Evolutionary conservation across 1,140 invertebrate species (phyloP), one percentile per base, ranked within the genome.

Genomic region (Drosophila arizonae): DNA sequence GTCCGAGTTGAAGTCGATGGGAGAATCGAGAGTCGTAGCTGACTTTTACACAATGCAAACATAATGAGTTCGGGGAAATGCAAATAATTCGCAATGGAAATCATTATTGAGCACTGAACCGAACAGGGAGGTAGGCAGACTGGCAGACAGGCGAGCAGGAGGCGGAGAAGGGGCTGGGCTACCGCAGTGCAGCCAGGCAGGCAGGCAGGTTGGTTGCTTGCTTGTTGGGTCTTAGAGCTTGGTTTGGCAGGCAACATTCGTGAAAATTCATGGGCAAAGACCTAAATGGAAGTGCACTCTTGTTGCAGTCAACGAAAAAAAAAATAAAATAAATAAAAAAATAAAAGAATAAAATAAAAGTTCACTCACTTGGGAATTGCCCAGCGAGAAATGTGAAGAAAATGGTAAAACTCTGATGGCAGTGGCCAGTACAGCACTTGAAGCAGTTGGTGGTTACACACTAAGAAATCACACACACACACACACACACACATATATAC

Each of bases 61-160:
- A 77, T 86, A 86, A 86, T 86, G 81, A 86, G 81, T 85, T 86
- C 66, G 76, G 81, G 81, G 81, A 86, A 81, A 86, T 85, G 81
- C 71, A 78, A 79, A 77, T 81, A 86, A 86, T 72, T 86, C 81
- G 78, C 81, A 71, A 76, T 85, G 81, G 81, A 86, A 85, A 86
- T 86, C 81, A 86, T 80, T 80, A 85, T 79, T 80, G 80, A 80
- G 78, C 79, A 82, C 57, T 78, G 79, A 82, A 71, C 70, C 79
- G 75, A 75, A 82, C 79, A 77, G 56, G 26, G 48, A 43, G 30
- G 10, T 17, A 46, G 43, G 43, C 24, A 24, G 21, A 21, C 10
- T 1, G 15, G n/a, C 46, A 52, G 48, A 11, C 50, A 21, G 15
- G 39, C n/a, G 21, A 24, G 21, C 21, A 24, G 21, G 21, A 6